Percentiles rank a stretch among this genome's conserved stretches.
Evolutionary conservation across 1,140 invertebrate species (phyloP).

Genomic region (Drosophila biarmipes): DNA sequence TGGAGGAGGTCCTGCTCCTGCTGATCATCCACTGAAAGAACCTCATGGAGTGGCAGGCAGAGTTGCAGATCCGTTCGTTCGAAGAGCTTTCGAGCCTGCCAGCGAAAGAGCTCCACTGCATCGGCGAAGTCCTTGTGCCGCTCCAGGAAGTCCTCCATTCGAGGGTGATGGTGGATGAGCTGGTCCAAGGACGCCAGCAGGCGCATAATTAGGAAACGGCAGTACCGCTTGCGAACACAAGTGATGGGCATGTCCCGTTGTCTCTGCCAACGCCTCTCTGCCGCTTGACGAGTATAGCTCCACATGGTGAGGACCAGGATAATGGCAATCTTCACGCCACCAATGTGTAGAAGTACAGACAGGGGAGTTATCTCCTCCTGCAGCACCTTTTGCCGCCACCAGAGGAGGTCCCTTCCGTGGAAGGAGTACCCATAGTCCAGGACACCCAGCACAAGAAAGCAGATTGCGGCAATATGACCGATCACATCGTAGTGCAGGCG

Average conservation of each 20-base stretch:
- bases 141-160: neutral
- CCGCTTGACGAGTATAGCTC: conserved; percentile 11
- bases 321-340: conserved; percentile 23
- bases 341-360: conserved; percentile 23
- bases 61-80: conserved; percentile 40
- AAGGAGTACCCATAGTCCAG: conserved; percentile 26
- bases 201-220: conserved; percentile 57
- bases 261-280: neutral
- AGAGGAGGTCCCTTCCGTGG: conserved; percentile 39
- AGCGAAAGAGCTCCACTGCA: conserved; percentile 45
- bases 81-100: conserved; percentile 43
- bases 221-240: conserved; percentile 38
- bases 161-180: conserved; percentile 10
- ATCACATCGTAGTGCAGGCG: conserved; percentile 18
- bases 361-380: conserved; percentile 18
- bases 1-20: conserved; percentile 33
- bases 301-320: conserved; percentile 32
- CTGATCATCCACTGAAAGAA: conserved; percentile 32
- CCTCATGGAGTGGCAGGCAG: conserved; percentile 22
- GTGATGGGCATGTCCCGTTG: conserved; percentile 13
- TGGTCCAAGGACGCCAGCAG: conserved; percentile 40
- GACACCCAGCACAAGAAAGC: conserved; percentile 5
- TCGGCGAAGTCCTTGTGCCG: conserved; percentile 13
- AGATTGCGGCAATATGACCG: conserved; percentile 1
- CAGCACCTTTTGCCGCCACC: conserved; percentile 19